Percentiles rank a stretch among this genome's conserved stretches.
These are phyloP conservation scores for Lepilemur septentrionalis DNA, from an alignment of 2,797 vertebrate species.

Conservation along the genomic window DNA sequence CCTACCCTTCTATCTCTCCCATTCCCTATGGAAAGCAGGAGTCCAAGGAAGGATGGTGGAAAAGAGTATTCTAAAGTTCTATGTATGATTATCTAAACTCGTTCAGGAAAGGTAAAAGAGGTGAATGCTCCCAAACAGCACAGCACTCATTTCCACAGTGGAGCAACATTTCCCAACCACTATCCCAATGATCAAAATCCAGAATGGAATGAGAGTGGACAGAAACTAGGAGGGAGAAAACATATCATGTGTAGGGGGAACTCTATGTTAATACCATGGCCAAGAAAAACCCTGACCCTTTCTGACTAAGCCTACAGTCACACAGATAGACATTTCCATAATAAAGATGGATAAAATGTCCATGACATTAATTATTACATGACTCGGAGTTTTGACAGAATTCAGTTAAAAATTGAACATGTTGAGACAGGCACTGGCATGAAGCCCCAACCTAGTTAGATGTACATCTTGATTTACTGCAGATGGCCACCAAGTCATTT, in stretches of 20 bases:
- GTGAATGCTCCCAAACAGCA: background rate
- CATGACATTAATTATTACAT: conserved; percentile 42
- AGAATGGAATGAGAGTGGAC: background rate
- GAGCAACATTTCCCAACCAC: background rate
- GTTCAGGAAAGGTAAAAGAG: background rate
- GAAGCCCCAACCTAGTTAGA: conserved; percentile 60
- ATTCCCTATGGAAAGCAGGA: background rate
- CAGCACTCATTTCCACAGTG: background rate
- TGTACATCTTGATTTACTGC: conserved; percentile 72
- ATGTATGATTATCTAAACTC: background rate
- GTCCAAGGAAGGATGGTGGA: background rate
- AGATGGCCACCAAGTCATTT: conserved; percentile 73
- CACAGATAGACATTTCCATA: background rate
- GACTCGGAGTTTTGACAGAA: conserved; percentile 63
- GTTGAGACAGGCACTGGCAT: conserved; percentile 69
- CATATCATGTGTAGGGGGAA: background rate
- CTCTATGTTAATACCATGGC: background rate
- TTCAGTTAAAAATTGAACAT: conserved; percentile 69
- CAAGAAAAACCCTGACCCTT: background rate
- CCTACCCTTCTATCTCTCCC: background rate
- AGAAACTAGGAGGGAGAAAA: background rate
- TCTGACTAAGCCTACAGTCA: background rate
- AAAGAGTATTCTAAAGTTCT: background rate
- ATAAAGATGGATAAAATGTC: conserved; percentile 40
- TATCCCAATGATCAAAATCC: background rate